phyloP scores from a whole-genome alignment of 2,113 vertebrate species.

The Herpailurus yagouaroundi region DNA sequence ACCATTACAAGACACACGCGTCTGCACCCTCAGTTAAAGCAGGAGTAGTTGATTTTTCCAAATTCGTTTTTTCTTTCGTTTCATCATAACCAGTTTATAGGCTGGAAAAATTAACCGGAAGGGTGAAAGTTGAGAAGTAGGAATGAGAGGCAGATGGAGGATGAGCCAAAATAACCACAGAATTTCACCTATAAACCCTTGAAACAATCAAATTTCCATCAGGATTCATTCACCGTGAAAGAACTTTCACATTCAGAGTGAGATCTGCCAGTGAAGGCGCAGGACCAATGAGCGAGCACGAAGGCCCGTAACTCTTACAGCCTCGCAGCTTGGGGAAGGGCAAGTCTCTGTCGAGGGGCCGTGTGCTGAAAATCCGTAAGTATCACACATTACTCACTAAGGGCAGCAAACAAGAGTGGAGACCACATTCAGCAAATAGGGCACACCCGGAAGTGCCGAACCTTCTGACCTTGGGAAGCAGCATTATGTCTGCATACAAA shows the following conservation, averaged over 20 bases:
- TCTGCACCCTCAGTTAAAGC: not conserved
- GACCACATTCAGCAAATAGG: not conserved
- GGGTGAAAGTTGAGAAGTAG: not conserved
- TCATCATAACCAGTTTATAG: slow-evolving; percentile 12
- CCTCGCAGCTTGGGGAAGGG: not conserved
- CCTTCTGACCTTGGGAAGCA: not conserved
- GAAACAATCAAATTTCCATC: not conserved
- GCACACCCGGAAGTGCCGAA: not conserved
- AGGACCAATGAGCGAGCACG: not conserved
- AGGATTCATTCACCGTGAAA: not conserved
- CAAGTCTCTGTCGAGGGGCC: not conserved
- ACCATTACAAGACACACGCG: slow-evolving; percentile 52
- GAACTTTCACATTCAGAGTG: not conserved
- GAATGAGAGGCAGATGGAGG: not conserved
- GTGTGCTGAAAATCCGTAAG: not conserved
- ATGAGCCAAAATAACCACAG: not conserved
- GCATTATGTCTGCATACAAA: not conserved
- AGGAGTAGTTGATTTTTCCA: slow-evolving; percentile 32
- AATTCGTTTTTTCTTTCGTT: slow-evolving; percentile 23
- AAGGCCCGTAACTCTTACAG: not conserved
- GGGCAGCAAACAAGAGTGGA: not conserved
- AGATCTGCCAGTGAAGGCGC: not conserved
- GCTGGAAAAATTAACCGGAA: not conserved
- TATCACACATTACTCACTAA: not conserved
- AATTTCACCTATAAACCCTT: not conserved